Evolutionary conservation across 2,888 invertebrate genomes (phyloP), one percentile per base, ranked within the genome.

Genomic region (Iphiclides podalirius): DNA sequence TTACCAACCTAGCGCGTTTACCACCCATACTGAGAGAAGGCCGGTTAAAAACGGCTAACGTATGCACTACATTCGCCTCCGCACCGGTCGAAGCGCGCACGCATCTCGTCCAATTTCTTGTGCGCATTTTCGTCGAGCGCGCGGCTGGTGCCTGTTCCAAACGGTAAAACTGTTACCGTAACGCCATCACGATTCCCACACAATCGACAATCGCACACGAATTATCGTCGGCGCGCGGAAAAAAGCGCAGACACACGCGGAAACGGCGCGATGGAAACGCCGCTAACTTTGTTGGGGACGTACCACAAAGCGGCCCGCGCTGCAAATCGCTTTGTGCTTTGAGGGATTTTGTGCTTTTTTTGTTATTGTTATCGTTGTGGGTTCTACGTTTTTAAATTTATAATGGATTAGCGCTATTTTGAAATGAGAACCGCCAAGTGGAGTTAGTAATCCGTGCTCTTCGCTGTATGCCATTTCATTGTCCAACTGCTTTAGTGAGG

Each of bases 171-270:
- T 31, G 20, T 33, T 20, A 43, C 48, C 17, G 50, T 39, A 54
- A 44, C 51, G 46, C 39, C 39, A 17, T 39, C 54, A 51, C 8
- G 34, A 47, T 55, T 59, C 57, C n/a, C n/a, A 55, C 59, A 63
- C 54, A 57, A 55, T 59, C 55, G 12, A 59, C 66, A 71, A 68
- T 69, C 64, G 61, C 54, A 60, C 59, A 60, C 48, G 64, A 71
- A 72, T 72, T 65, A 67, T 70, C 66, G 59, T 54, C 54, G 58
- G 41, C 37, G n/a, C n/a, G n/a, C n/a, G 28, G 38, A 49, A 52
- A 52, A 57, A 52, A 64, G 31, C 31, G 31, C 31, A 20, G 20
- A 20, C 3, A 20, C 6, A 3, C 20, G 20, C 20, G 64, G 62
- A 64, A 23, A 43, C 36, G 31, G 1, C 7, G 42, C 48, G 9